phyloP scores from a whole-genome alignment of 2,797 vertebrate genomes.

The Tadarida brasiliensis region DNA sequence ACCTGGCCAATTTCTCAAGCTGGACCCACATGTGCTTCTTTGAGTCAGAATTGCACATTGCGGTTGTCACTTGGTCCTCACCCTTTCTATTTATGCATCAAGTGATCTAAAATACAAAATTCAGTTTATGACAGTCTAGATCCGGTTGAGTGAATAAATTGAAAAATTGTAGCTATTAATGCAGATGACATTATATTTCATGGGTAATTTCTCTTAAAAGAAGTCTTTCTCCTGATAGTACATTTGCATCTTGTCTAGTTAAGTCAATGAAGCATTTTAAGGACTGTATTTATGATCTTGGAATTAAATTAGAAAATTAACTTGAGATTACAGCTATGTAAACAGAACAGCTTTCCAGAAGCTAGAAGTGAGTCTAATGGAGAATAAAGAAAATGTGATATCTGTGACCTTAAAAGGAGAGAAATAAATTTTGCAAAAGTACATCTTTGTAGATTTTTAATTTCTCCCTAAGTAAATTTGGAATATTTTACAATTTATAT shows the following conservation, averaged over 20 bases:
- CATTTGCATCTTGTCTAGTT: background rate
- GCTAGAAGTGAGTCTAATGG: background rate
- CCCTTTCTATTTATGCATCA: background rate
- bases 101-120: conserved; percentile 23
- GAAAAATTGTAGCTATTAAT: background rate
- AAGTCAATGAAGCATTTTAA: background rate
- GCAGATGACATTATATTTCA: background rate
- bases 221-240: background rate
- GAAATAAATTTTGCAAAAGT: background rate
- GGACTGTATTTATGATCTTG: background rate
- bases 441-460: background rate
- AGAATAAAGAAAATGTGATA: background rate
- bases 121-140: background rate
- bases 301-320: conserved; percentile 5
- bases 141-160: background rate
- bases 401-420: background rate
- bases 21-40: background rate
- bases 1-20: background rate
- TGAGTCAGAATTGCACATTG: background rate
- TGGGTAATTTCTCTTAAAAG: background rate
- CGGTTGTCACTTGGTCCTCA: background rate
- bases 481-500: conserved; percentile 16
- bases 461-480: background rate
- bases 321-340: background rate
- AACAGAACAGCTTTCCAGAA: background rate